Percentiles rank a stretch among this genome's conserved stretches.
These are phyloP conservation scores for Cairina moschata DNA, from an alignment of 2,113 vertebrate species.

Conservation along the genomic window DNA sequence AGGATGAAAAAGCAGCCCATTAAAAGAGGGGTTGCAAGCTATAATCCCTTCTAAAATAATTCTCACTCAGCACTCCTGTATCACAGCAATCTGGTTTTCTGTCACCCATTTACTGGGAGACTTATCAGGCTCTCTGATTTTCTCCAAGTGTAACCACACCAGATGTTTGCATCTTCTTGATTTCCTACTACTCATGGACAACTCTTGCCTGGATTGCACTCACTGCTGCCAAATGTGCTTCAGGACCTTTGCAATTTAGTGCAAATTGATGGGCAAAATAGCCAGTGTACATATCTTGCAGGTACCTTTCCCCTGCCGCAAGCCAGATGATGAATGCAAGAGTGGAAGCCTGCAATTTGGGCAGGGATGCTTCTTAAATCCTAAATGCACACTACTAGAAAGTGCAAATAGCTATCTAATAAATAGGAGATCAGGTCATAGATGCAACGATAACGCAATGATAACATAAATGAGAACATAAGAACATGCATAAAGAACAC, in stretches of 20 bases:
- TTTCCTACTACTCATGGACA: not conserved
- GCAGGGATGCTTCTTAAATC: not conserved
- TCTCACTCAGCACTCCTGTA: not conserved
- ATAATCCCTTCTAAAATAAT: not conserved
- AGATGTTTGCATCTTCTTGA: not conserved
- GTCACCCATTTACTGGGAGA: not conserved
- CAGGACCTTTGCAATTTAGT: not conserved
- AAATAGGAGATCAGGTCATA: not conserved
- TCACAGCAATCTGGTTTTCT: not conserved
- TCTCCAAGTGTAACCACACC: not conserved
- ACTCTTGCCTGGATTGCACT: not conserved
- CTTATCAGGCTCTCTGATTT: not conserved
- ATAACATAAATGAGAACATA: constrained; percentile 19
- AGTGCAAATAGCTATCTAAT: constrained; percentile 29
- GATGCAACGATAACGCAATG: constrained; percentile 49
- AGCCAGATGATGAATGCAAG: fast-evolving
- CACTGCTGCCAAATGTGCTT: not conserved
- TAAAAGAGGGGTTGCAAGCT: not conserved
- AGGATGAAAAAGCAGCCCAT: not conserved
- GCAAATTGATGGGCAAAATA: not conserved
- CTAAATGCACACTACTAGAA: constrained; percentile 30
- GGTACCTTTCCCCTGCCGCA: not conserved
- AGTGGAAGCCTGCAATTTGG: not conserved
- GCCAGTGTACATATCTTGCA: not conserved
- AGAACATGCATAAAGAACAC: constrained; percentile 29